phyloP scores from a whole-genome alignment of 1,140 invertebrate species.

The Philotrypesis tridentata region DNA sequence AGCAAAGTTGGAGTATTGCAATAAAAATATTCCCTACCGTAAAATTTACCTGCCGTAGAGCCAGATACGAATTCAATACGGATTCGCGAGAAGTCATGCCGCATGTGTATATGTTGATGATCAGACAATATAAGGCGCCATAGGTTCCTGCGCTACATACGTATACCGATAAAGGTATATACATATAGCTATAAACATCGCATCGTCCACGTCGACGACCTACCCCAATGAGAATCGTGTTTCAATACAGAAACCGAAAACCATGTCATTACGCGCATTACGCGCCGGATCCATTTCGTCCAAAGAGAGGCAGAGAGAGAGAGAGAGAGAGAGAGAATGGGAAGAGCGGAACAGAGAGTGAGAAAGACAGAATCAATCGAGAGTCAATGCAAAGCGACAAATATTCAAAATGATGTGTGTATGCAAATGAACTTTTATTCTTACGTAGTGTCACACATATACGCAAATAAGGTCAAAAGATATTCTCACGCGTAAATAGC shows the following conservation, averaged over 20 bases:
- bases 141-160: background rate
- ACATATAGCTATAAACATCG: too few relatives aligned
- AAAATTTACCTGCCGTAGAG: too few relatives aligned
- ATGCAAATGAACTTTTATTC: background rate
- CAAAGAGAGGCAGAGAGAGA: background rate
- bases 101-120: background rate
- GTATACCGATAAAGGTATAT: too few relatives aligned
- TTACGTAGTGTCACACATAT: too few relatives aligned
- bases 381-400: too few relatives aligned
- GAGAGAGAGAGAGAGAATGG: background rate
- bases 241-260: constrained; percentile 73
- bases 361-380: too few relatives aligned
- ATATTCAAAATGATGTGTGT: background rate
- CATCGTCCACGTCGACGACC: constrained; percentile 55
- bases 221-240: constrained; percentile 71
- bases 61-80: too few relatives aligned
- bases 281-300: constrained; percentile 16
- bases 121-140: background rate
- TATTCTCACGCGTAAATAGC: constrained; percentile 4
- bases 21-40: too few relatives aligned
- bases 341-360: background rate
- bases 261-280: constrained; percentile 66
- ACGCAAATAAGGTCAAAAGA: background rate
- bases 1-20: too few relatives aligned
- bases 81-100: too few relatives aligned